Percentiles rank a stretch among this genome's conserved stretches.
Conservation (phyloP, 2,797 vertebrate species). For the Sebastes diploproa region DNA sequence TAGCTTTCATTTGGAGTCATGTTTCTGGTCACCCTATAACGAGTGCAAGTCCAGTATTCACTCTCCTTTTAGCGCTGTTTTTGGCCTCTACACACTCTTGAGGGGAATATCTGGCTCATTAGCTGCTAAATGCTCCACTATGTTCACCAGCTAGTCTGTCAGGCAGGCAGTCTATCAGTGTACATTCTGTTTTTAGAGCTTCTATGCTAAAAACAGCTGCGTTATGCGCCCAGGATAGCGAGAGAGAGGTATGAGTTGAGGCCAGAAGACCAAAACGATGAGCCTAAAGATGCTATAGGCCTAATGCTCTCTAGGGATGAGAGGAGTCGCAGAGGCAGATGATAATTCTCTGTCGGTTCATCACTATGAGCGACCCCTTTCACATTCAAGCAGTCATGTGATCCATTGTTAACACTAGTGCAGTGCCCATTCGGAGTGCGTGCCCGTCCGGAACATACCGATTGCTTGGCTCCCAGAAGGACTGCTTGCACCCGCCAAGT, state of each 20-base stretch:
- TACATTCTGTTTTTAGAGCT: background rate
- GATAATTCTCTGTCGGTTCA: background rate
- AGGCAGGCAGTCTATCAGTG: background rate
- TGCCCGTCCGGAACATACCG: too few species aligned
- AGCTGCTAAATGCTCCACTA: conserved; percentile 19
- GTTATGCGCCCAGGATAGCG: background rate
- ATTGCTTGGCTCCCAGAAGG: too few species aligned
- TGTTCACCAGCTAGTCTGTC: background rate
- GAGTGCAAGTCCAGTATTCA: background rate
- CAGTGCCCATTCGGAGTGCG: too few species aligned
- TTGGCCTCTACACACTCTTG: background rate
- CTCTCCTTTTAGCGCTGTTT: conserved; percentile 1
- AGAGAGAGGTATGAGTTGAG: background rate
- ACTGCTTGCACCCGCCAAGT: too few species aligned
- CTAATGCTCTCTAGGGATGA: background rate
- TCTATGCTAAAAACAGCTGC: background rate
- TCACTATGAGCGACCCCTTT: background rate
- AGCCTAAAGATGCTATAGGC: background rate
- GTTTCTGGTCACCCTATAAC: background rate
- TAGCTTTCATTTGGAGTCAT: background rate
- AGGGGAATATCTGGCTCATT: conserved; percentile 14
- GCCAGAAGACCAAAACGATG: background rate
- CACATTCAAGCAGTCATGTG: background rate
- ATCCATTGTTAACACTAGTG: background rate
- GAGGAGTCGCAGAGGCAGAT: background rate